These are phyloP conservation scores for Lagopus leucura DNA, from an alignment of 2,113 vertebrate genomes.

Conservation along the genomic window DNA sequence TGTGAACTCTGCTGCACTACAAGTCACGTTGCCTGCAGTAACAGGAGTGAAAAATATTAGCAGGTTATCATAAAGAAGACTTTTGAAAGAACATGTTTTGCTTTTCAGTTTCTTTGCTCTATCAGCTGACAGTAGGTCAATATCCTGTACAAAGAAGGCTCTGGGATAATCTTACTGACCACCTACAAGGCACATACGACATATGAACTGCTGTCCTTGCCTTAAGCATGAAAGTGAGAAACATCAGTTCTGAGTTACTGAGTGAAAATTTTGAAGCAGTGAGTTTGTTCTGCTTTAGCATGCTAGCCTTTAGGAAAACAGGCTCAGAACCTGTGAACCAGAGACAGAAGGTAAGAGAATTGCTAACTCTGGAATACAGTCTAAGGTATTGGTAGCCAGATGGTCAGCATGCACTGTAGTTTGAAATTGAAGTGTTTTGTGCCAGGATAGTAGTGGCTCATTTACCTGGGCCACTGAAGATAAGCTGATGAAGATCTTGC, in stretches of 20 bases:
- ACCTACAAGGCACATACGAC: not conserved
- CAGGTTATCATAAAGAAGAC: not conserved
- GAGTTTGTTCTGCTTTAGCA: not conserved
- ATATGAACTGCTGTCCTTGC: not conserved
- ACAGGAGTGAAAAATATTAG: not conserved
- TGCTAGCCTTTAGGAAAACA: not conserved
- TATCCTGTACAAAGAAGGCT: not conserved
- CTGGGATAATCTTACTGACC: not conserved
- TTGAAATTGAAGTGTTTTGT: conserved; percentile 11
- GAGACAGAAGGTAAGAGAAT: conserved; percentile 2
- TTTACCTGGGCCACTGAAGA: not conserved
- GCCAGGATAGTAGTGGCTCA: not conserved
- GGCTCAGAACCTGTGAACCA: not conserved
- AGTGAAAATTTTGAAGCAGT: not conserved
- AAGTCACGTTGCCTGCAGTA: conserved; percentile 89
- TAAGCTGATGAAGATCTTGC: not conserved
- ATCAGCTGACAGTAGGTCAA: not conserved
- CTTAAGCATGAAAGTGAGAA: not conserved
- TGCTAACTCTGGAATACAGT: not conserved
- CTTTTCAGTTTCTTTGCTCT: not conserved
- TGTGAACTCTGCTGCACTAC: conserved; percentile 91
- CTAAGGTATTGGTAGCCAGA: not conserved
- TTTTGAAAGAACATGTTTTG: not conserved
- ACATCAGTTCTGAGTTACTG: not conserved
- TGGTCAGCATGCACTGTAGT: not conserved